Base-by-base conservation (phyloP, 2,113 vertebrate species). In the Menidia beryllina region DNA sequence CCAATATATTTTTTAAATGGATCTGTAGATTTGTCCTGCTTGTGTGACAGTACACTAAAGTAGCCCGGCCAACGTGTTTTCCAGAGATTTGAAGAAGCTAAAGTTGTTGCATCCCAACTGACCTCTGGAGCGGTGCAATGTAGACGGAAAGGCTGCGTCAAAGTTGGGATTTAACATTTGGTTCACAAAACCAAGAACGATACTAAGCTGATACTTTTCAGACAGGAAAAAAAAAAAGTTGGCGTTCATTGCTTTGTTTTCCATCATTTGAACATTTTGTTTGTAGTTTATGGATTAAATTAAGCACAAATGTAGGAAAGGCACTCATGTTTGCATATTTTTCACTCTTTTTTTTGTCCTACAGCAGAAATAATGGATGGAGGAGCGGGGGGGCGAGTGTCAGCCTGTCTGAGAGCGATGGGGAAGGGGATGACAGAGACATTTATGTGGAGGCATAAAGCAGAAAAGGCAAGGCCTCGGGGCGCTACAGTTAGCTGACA, bases 361-460 rank as follows among this genome's bases (percentile, higher is more conserved):
- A 23, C 11, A 47, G 34, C 24, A 4, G 25, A 25, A 43, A 49
- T 70, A 64, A 68, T 64, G 41, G 73, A 81, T 53, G 70, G 12
- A 24, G 5, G 60, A 30, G 53, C 36, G 43, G 47, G 43, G 47
- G 6, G 57, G 67, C 34, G 2, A 65, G 26, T 70, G 83, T 81
- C 85, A 76, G 79, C 61, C 69, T 23, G 74, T 49, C 58, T 51
- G 4, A 82, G 82, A 86, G 82, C 58, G 50, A 86, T 77, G 82
- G 52, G 4, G 7, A 53, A 43, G 55, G 58, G 9, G 65, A 41
- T 51, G 81, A 80, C 80, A 60, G 55, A 78, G 78, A 85, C 82
- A 41, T 83, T 86, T 75, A 87, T 83, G 82, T 57, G 50, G 39
- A 36, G 39, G 74, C 77, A 47, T 60, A 43, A 82, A 86, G 83